These are phyloP conservation scores for Myzus persicae DNA, from an alignment of 1,140 invertebrate species.

Conservation along the genomic window DNA sequence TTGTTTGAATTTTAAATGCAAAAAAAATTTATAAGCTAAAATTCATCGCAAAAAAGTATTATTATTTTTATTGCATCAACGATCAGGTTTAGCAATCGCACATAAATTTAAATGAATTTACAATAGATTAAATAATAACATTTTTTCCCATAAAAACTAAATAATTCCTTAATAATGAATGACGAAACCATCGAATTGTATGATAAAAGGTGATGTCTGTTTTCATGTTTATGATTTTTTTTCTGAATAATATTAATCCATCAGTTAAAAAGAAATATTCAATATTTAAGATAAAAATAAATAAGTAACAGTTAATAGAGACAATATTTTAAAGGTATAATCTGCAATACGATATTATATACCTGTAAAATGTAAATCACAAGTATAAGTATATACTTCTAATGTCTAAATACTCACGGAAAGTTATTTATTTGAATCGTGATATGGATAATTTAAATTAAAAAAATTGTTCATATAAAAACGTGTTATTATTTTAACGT, in stretches of 20 bases:
- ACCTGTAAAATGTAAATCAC: too few relatives aligned
- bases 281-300: too few relatives aligned
- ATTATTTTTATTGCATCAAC: not conserved
- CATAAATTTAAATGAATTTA: not conserved
- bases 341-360: too few relatives aligned
- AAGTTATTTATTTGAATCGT: too few relatives aligned
- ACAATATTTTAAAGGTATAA: too few relatives aligned
- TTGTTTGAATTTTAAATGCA: not conserved
- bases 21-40: not conserved
- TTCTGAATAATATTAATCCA: not conserved
- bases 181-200: not conserved
- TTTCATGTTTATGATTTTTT: not conserved
- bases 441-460: not conserved
- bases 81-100: not conserved
- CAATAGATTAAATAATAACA: not conserved
- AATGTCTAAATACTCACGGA: too few relatives aligned
- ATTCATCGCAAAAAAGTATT: not conserved
- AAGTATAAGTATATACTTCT: too few relatives aligned
- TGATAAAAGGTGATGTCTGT: not conserved
- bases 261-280: too few relatives aligned
- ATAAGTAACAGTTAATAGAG: too few relatives aligned
- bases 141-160: not conserved
- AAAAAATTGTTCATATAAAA: too few relatives aligned
- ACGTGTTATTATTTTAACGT: not conserved
- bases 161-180: not conserved